These are phyloP conservation scores for Microctonus aethiopoides DNA, from an alignment of 2,888 invertebrate genomes.

Conservation along the genomic window DNA sequence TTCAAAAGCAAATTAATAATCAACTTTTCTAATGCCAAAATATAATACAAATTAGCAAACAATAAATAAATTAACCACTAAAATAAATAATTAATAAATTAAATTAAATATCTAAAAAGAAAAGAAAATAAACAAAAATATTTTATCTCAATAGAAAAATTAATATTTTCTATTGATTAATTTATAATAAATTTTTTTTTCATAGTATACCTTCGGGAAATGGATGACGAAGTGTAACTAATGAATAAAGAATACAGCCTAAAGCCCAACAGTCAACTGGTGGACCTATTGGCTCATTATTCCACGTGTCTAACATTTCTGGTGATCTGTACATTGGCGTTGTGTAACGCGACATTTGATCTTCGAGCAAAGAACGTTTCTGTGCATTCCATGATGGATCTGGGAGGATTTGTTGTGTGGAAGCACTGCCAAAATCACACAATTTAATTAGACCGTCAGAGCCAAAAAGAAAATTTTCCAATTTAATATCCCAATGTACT, in stretches of 20 bases:
- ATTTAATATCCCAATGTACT: conserved; percentile 94
- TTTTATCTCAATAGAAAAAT: not conserved
- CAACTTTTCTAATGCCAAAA: no score
- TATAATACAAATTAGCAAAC: no score
- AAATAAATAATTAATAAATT: no score
- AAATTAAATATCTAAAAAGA: no score
- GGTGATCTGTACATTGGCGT: conserved; percentile 98
- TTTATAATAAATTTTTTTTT: not conserved
- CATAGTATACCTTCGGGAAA: conserved; percentile 86
- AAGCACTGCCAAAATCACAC: conserved; percentile 98
- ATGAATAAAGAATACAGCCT: conserved; percentile 92
- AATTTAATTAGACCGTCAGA: conserved; percentile 88
- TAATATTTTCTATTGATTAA: not conserved
- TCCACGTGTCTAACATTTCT: conserved; percentile 98
- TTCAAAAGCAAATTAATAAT: no score
- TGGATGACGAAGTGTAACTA: conserved; percentile 95
- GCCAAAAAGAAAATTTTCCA: conserved; percentile 93
- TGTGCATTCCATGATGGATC: conserved; percentile 93
- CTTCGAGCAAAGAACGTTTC: conserved; percentile 90
- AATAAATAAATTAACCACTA: no score
- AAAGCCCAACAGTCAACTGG: conserved; percentile 96
- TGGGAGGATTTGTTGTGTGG: conserved; percentile 83
- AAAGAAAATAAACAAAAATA: no score
- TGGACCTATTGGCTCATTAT: conserved; percentile 91
- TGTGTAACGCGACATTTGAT: conserved; percentile 85